phyloP scores from a whole-genome alignment of 2,888 invertebrate genomes.

The Tipula lateralis region DNA sequence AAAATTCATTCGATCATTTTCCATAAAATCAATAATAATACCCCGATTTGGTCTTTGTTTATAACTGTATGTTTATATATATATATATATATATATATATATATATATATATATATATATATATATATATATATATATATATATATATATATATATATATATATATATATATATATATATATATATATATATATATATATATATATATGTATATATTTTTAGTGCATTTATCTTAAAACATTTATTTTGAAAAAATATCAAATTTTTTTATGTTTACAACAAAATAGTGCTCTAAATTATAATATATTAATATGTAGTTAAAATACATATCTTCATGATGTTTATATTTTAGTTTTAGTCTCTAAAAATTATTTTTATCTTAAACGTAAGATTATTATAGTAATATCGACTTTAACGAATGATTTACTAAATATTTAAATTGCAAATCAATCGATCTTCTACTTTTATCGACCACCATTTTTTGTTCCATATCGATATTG shows the following conservation, averaged over 20 bases:
- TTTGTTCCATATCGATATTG: not conserved
- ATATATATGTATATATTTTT: no score
- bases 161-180: no score
- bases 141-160: no score
- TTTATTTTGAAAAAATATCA: not conserved
- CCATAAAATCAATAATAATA: not conserved
- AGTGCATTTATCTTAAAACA: not conserved
- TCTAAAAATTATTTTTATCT: not conserved
- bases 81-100: no score
- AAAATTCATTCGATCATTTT: no score
- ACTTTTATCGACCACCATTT: no score
- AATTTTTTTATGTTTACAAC: not conserved
- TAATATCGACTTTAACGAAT: not conserved
- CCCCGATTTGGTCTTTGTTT: not conserved
- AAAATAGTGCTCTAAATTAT: not conserved
- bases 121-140: no score
- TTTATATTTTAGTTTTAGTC: not conserved
- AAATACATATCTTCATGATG: not conserved
- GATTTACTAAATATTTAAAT: no score
- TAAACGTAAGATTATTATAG: not conserved
- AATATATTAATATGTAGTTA: not conserved
- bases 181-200: no score
- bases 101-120: no score
- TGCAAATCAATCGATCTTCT: no score
- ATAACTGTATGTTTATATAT: conserved; percentile 7